A percentile compares a stretch with the other conserved stretches of the same genome.
Evolutionary conservation across 1,140 invertebrate genomes (phyloP).

Genomic region (Olivierus martensii): DNA sequence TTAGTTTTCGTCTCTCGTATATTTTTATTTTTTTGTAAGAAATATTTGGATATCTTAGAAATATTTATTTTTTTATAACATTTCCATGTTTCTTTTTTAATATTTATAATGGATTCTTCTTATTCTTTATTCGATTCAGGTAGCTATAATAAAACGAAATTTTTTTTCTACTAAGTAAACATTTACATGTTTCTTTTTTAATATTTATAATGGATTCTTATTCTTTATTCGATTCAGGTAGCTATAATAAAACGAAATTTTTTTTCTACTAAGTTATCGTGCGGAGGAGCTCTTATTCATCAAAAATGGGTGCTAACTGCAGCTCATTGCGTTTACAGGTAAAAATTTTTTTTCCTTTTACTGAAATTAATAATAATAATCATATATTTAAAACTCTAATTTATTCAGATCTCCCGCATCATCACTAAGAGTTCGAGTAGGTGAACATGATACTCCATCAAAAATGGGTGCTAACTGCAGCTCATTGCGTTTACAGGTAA

Average conservation of each 20-base stretch:
- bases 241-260: slow-evolving; percentile 85
- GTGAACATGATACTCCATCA: slow-evolving; percentile 80
- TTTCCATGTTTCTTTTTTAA: background rate
- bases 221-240: no score
- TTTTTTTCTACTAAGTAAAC: slow-evolving; percentile 79
- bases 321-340: slow-evolving; percentile 81
- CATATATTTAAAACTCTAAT: no score
- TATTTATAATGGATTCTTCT: no score
- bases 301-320: slow-evolving; percentile 69
- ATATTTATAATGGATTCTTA: no score
- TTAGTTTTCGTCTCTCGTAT: no score
- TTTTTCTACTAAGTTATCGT: slow-evolving; percentile 73
- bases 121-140: no score
- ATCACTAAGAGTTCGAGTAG: slow-evolving; percentile 60
- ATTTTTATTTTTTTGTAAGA: no score
- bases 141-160: slow-evolving; percentile 78
- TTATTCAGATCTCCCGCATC: slow-evolving; percentile 23
- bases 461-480: slow-evolving; percentile 71
- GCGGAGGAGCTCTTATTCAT: slow-evolving; percentile 74
- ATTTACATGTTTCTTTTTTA: background rate
- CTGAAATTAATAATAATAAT: no score
- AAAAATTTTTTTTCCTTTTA: no score
- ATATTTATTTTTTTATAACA: no score
- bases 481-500: slow-evolving; percentile 81
- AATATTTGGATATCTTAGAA: no score